Conservation (phyloP, 2,888 invertebrate species). For the Mermis nigrescens region DNA sequence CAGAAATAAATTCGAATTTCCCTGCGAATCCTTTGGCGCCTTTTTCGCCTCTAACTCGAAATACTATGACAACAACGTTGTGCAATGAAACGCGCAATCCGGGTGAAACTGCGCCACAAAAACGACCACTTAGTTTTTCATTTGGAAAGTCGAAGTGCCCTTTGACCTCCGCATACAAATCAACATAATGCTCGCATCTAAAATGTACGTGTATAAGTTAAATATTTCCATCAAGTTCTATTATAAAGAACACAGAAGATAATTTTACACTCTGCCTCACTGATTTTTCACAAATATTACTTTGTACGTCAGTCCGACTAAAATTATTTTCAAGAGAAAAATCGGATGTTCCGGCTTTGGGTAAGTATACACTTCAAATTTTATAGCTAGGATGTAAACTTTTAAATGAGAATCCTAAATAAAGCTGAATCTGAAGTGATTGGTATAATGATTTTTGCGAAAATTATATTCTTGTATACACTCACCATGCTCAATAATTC, state of each 20-base stretch:
- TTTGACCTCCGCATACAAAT: constrained; percentile 35
- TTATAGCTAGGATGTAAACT: no score
- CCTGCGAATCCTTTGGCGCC: constrained; percentile 28
- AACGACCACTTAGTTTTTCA: constrained; percentile 34
- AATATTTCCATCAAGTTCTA: not conserved
- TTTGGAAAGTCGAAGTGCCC: constrained; percentile 31
- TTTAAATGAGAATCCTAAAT: no score
- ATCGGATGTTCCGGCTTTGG: no score
- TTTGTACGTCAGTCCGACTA: no score
- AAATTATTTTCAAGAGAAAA: no score
- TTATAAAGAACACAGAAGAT: not conserved
- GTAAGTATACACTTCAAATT: no score
- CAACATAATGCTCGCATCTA: constrained; percentile 33
- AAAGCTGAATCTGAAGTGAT: no score
- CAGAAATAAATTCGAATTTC: constrained; percentile 34
- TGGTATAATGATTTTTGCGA: no score
- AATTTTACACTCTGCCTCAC: no score
- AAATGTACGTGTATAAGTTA: not conserved
- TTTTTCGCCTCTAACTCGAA: constrained; percentile 29
- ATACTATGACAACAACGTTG: constrained; percentile 35
- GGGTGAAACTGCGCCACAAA: constrained; percentile 37
- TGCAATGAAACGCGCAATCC: constrained; percentile 33
- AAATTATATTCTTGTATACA: no score
- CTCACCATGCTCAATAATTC: no score
- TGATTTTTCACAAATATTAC: no score